Base-by-base conservation (phyloP, 2,113 vertebrate species). In the Montifringilla adamsi region DNA sequence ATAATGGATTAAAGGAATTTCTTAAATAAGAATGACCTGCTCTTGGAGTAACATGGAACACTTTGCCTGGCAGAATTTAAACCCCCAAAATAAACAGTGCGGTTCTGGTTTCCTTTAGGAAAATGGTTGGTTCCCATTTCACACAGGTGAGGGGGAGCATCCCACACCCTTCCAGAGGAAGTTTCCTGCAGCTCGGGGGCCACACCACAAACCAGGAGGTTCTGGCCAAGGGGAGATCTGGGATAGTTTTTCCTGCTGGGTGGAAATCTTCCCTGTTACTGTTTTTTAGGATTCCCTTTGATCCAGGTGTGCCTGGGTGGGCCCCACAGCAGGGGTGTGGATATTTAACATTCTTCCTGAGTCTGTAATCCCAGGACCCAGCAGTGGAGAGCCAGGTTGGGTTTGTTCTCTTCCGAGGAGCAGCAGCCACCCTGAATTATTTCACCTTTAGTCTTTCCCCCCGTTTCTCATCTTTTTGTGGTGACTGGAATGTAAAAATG, bases 361-460 rank as follows among this genome's bases (percentile, higher is more conserved):
- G 59, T 6, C 67, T 69, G 81, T 33, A 49, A 80, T 76, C 84
- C 69, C 68, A 30, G 67, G 52, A 44, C 30, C 30, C 53, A 60
- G 75, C 85, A 58, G 63, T 1, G 11, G 2, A 43, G 43, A 93
- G 64, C 59, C 73, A 37, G 39, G 80, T 1, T 72, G 60, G 49
- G 13, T 58, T 64, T 72, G 20, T 76, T 90, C 84, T 77, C 84
- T 52, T 84, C 23, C 2, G 14, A 79, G 49, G 49, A 92, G 50
- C 44, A 75, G 56, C 84, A 82, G 73, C 66, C 79, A 41, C 62
- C 56, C 60, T 81, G 73, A 70, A 84, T 84, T 72, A 83, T 64
- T 94, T 91, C 80, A 87, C 73, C 77, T 89, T 93, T 73, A 79
- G 49, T 79, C 77, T 87, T 95, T 58, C 94, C 35, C 58, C 43